phyloP scores from a whole-genome alignment of 2,888 invertebrate genomes.

The Cantharis rufa region DNA sequence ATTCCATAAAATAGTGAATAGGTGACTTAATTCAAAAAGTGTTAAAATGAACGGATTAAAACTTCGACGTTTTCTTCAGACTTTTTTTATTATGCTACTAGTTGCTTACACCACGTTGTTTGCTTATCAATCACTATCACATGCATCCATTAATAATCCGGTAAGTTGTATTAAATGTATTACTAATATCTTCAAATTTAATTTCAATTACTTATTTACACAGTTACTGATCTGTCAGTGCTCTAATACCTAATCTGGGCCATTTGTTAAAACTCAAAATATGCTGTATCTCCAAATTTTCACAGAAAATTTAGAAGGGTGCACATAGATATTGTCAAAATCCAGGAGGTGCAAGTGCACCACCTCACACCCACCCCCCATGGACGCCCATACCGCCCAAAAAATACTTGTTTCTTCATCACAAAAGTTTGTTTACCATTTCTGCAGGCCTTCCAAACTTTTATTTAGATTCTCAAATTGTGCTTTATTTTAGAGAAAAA shows the following conservation, averaged over 20 bases:
- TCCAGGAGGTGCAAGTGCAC: no score
- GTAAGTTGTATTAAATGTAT: conserved; percentile 10
- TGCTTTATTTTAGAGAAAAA: neutral
- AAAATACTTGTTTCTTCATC: neutral
- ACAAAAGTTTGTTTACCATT: neutral
- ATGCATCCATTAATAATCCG: conserved; percentile 38
- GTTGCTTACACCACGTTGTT: conserved; percentile 50
- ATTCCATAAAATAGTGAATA: conserved; percentile 45
- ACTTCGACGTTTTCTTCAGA: conserved; percentile 49
- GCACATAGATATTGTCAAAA: no score
- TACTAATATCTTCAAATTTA: neutral
- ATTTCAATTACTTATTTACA: neutral
- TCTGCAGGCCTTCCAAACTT: neutral
- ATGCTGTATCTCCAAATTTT: neutral
- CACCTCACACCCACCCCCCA: no score
- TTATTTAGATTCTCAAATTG: neutral
- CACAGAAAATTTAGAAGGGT: no score
- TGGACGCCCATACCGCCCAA: neutral
- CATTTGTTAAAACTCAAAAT: neutral
- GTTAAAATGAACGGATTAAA: conserved; percentile 49
- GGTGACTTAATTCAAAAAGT: conserved; percentile 37
- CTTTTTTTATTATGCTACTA: conserved; percentile 47
- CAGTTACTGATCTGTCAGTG: neutral
- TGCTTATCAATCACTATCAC: conserved; percentile 51
- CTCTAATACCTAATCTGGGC: neutral